Evolutionary conservation across 2,888 invertebrate species (phyloP), one percentile per base, ranked within the genome.

Genomic region (Coecobrya sp.): DNA sequence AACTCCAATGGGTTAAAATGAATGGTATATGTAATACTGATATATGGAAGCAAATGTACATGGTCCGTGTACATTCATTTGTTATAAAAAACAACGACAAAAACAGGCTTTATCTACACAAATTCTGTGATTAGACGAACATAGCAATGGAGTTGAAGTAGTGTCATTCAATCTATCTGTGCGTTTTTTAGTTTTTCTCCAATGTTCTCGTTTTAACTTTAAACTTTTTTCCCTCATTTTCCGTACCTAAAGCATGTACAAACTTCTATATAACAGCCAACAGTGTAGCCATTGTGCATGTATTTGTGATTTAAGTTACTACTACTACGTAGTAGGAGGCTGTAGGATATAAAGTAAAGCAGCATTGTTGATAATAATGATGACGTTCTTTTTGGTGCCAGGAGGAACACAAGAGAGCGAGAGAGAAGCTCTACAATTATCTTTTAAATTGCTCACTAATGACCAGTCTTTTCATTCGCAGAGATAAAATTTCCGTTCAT

Each of bases 401-500:
- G 85, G 16, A 85, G 85, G 85, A 84, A 62, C 27, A 36, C 36
- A 36, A 70, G 42, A 70, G 70, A 62, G 84, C 65, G 36, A 36
- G 84, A 62, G 49, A 27, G 68, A 68, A 49, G 65, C 68, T 68
- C 68, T 85, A 68, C 85, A 85, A 68, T 85, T 85, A 85, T 85
- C 85, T 85, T 85, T 85, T 85, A 85, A 85, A 85, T 85, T 85
- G 85, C 65, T 85, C 27, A 49, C 85, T 85, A 85, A 85, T 85
- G 85, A 85, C 85, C 68, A 85, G 45, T 68, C 85, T 85, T 85
- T 85, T 85, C 65, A 85, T 65, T 68, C 85, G 68, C 49, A 49
- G 68, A 85, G 45, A 85, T 55, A 82, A 55, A 82, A 30, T 55
- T 59, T 81, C 81, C 30, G 10, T 55, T 65, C 65, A 27, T 65